Evolutionary conservation across 2,888 invertebrate genomes (phyloP).

Genomic region (Pseudococcus viburni): DNA sequence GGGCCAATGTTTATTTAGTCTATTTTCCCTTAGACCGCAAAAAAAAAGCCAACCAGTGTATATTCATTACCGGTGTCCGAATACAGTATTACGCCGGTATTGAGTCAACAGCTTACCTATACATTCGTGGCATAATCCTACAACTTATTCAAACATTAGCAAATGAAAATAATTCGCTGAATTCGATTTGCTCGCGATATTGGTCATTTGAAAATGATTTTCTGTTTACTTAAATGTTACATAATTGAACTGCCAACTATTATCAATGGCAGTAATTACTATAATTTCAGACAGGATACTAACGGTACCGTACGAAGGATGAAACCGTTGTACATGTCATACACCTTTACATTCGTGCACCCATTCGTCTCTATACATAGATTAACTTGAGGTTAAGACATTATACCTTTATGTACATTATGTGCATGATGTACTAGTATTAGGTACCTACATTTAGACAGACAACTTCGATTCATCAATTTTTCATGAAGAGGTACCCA

Average conservation of each 20-base stretch:
- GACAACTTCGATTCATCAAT: neutral
- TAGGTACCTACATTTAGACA: no score
- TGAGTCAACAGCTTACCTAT: conserved; percentile 2
- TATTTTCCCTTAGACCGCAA: conserved; percentile 43
- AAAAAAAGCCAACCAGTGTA: conserved; percentile 35
- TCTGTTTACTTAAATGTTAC: conserved; percentile 38
- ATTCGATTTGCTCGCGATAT: conserved; percentile 31
- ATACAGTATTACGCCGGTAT: conserved; percentile 39
- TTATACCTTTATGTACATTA: conserved; percentile 8
- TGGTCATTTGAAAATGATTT: conserved; percentile 36
- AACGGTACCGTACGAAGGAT: neutral
- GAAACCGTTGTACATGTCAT: neutral
- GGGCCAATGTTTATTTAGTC: conserved; percentile 19
- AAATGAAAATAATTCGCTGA: conserved; percentile 53
- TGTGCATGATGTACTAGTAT: neutral
- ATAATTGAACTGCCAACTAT: conserved; percentile 32
- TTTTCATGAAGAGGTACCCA: neutral
- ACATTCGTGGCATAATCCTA: neutral
- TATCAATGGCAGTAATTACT: conserved; percentile 34
- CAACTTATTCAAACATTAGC: conserved; percentile 15
- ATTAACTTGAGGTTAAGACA: neutral
- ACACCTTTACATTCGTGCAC: neutral
- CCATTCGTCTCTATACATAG: neutral
- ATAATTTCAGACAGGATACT: conserved; percentile 5
- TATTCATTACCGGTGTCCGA: conserved; percentile 50